Base-by-base conservation (phyloP, 1,140 invertebrate genomes). In the Plodia interpunctella region DNA sequence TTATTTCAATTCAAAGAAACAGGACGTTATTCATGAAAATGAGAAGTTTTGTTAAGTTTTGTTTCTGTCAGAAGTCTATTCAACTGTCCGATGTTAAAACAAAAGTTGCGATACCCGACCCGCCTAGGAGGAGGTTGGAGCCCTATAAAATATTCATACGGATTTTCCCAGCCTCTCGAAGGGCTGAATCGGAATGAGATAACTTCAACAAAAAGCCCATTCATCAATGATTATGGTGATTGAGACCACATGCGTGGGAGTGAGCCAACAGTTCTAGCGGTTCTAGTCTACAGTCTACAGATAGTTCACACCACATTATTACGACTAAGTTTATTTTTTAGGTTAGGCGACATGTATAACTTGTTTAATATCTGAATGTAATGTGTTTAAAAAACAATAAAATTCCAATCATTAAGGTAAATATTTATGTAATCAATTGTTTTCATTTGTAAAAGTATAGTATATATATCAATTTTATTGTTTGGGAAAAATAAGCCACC, bases 231-330 rank as follows among this genome's bases (percentile, higher is more conserved):
- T 44, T n/a, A 44, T 10, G 15, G 30, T 10, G 30, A 9, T 11
- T 32, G 30, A 32, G 11, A 63, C 9, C 44, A 55, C 30, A 50
- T 60, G 62, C 62, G 62, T 59, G 53, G 62, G 62, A 59, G 57
- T 64, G n/a, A n/a, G n/a, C n/a, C n/a, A n/a, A n/a, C n/a, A n/a
- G n/a, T n/a, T n/a, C n/a, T n/a, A n/a, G n/a, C n/a, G n/a, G n/a
- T n/a, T n/a, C n/a, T n/a, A n/a, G n/a, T n/a, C n/a, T n/a, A n/a
- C 55, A 55, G 49, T 53, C 62, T 52, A 25, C 30, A 1, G 0
- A 25, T 6, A 49, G 28, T 63, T 51, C 25, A 54, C 55, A 63
- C 50, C 11, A 35, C 17, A 44, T 44, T 44, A 44, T 44, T 44
- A 17, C 15, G 1, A 3, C 2, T n/a, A 11, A 5, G 10, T 35